phyloP scores from a whole-genome alignment of 1,140 invertebrate species.

The Bursaphelenchus mucronatus region DNA sequence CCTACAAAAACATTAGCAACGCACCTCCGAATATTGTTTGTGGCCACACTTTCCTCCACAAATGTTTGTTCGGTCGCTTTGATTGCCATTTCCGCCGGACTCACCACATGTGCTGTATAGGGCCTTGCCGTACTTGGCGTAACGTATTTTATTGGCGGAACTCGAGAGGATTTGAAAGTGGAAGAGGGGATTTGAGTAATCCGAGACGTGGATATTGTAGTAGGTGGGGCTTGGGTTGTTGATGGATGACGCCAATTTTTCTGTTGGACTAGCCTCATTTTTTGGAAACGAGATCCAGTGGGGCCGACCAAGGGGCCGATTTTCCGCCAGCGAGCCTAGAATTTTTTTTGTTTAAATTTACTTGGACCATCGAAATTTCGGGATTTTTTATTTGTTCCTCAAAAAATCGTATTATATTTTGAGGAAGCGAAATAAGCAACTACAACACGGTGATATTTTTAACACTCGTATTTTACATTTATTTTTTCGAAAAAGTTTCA shows the following conservation, averaged over 20 bases:
- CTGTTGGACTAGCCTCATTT: slow-evolving; percentile 24
- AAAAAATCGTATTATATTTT: slow-evolving; percentile 7
- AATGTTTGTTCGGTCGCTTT: slow-evolving; percentile 8
- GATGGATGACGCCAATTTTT: slow-evolving; percentile 21
- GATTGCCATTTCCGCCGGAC: slow-evolving; percentile 17
- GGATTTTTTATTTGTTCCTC: slow-evolving; percentile 6
- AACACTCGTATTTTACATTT: slow-evolving; percentile 5
- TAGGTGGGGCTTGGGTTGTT: neutral
- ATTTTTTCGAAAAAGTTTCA: neutral
- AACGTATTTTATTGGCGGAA: neutral
- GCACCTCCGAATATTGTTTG: slow-evolving; percentile 16
- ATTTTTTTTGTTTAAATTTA: too few relatives aligned
- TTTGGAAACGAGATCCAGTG: slow-evolving; percentile 14
- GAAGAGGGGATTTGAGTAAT: neutral
- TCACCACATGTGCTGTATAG: neutral
- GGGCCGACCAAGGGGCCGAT: slow-evolving; percentile 35
- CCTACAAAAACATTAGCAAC: neutral
- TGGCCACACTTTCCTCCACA: neutral
- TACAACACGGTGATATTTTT: neutral
- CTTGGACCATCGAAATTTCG: neutral
- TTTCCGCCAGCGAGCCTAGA: slow-evolving; percentile 37
- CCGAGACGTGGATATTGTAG: neutral
- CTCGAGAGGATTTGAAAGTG: slow-evolving; percentile 2
- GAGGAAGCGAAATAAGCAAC: neutral
- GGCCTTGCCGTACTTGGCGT: neutral